A percentile compares a stretch with the other conserved stretches of the same genome.
Conservation (phyloP, 2,888 invertebrate species). For the Apodemia duryi region DNA sequence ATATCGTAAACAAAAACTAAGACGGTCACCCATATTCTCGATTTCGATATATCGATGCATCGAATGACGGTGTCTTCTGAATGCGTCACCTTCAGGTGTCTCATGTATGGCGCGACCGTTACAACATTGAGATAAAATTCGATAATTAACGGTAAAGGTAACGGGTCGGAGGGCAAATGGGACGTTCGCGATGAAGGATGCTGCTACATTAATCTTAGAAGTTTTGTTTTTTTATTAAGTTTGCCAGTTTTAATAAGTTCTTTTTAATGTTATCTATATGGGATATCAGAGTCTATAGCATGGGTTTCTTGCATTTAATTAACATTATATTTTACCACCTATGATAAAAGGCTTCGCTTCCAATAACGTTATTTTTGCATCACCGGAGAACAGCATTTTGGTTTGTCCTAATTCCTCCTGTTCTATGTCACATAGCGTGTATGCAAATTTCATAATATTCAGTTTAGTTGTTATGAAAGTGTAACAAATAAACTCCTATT, state of each 20-base stretch:
- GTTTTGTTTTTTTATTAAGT: slow-evolving; percentile 26
- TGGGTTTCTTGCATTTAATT: background rate
- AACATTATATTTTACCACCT: no score
- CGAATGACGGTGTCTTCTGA: slow-evolving; percentile 41
- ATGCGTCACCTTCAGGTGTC: slow-evolving; percentile 55
- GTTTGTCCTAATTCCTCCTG: no score
- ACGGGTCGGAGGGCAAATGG: slow-evolving; percentile 61
- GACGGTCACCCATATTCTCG: slow-evolving; percentile 28
- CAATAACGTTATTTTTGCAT: no score
- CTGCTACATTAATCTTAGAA: slow-evolving; percentile 18
- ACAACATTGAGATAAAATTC: slow-evolving; percentile 58
- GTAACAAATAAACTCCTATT: no score
- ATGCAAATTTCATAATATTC: no score
- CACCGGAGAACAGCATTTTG: no score
- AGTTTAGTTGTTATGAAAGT: no score
- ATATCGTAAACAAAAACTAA: slow-evolving; percentile 17
- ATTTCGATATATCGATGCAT: slow-evolving; percentile 41
- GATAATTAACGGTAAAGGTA: slow-evolving; percentile 72
- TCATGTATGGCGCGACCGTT: slow-evolving; percentile 69
- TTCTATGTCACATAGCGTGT: no score
- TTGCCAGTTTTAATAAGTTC: slow-evolving; percentile 23
- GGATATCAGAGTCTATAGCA: background rate
- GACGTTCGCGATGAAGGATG: slow-evolving; percentile 34
- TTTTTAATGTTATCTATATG: background rate
- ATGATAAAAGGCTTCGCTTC: no score